phyloP scores from a whole-genome alignment of 2,797 vertebrate genomes.

The Acanthornis magna region DNA sequence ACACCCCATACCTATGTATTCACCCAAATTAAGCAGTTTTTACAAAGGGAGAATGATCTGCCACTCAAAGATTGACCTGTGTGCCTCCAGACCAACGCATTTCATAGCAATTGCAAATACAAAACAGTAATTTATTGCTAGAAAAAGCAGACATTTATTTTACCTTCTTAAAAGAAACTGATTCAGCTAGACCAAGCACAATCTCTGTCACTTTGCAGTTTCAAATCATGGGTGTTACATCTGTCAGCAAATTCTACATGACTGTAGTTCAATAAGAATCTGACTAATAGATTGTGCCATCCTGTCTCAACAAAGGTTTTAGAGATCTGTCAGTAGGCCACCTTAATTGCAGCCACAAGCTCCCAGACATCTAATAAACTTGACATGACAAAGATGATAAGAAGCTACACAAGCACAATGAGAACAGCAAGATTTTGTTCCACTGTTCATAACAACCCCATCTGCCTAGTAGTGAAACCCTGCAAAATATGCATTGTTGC shows the following conservation, averaged over 20 bases:
- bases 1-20: neutral
- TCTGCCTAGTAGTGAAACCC: neutral
- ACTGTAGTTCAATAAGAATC: neutral
- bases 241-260: neutral
- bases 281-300: neutral
- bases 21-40: neutral
- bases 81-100: neutral
- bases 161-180: neutral
- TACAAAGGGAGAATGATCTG: neutral
- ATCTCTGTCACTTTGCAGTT: neutral
- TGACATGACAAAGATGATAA: neutral
- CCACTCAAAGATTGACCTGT: neutral
- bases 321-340: neutral
- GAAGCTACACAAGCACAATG: neutral
- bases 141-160: neutral
- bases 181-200: neutral
- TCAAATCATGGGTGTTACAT: neutral
- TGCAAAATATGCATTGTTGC: neutral
- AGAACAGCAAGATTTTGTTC: neutral
- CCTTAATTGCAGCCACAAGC: neutral
- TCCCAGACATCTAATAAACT: neutral
- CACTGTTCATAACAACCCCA: neutral
- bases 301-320: neutral
- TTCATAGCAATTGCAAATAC: neutral
- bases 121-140: neutral